Evolutionary conservation across 2,113 vertebrate genomes (phyloP).

Genomic region (Glareola pratincola): DNA sequence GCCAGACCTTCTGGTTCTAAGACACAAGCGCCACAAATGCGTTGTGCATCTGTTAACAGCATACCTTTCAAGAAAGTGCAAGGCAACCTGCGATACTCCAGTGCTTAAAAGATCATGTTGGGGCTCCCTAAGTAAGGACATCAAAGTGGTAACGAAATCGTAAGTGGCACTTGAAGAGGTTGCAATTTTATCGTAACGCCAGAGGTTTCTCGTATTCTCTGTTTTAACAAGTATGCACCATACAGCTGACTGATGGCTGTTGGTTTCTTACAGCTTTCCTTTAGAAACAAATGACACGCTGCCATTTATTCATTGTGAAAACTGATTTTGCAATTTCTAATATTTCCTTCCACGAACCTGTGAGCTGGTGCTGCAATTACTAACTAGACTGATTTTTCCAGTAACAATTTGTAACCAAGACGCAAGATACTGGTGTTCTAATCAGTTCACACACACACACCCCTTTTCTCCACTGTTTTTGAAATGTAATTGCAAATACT

Average conservation of each 20-base stretch:
- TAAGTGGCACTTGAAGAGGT: neutral
- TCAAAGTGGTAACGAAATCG: neutral
- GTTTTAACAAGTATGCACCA: neutral
- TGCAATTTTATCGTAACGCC: neutral
- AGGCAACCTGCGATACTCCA: neutral
- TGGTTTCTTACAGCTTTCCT: neutral
- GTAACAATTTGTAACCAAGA: slow-evolving; percentile 12
- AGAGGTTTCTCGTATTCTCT: neutral
- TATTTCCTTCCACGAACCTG: slow-evolving; percentile 16
- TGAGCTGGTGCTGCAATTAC: neutral
- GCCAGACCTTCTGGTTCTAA: neutral
- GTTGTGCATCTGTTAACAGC: neutral
- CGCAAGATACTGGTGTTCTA: neutral
- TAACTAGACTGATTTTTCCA: slow-evolving; percentile 6
- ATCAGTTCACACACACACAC: neutral
- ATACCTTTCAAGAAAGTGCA: neutral
- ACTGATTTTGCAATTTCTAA: neutral
- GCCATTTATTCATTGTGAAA: neutral
- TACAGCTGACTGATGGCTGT: neutral
- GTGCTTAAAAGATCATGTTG: neutral
- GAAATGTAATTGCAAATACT: slow-evolving; percentile 39
- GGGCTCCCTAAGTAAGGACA: neutral
- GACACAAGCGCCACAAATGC: fast-evolving
- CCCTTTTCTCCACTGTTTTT: neutral
- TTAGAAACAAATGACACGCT: neutral